Conservation (phyloP, 2,888 invertebrate species). For the Dusona sp. region DNA sequence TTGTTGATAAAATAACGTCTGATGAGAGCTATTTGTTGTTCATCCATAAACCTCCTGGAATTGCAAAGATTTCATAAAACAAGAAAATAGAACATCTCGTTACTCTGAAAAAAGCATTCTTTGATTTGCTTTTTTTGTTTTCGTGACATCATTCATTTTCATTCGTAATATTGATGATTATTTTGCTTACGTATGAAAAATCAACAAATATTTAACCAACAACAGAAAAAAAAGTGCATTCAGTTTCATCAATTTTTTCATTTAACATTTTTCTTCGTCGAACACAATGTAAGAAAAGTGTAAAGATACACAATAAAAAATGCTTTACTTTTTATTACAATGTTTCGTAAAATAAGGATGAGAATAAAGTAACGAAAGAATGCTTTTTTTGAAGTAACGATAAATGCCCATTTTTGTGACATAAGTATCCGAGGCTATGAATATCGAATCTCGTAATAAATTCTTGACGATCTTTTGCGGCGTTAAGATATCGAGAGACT, state of each 20-base stretch:
- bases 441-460: slow-evolving; percentile 49
- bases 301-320: background rate
- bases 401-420: slow-evolving; percentile 20
- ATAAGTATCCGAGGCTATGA: slow-evolving; percentile 61
- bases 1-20: background rate
- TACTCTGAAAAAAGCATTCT: slow-evolving; percentile 2
- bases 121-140: background rate
- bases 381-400: slow-evolving; percentile 29
- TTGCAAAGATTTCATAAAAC: background rate
- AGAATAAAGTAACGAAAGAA: background rate
- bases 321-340: background rate
- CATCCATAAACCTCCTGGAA: background rate
- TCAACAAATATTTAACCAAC: no score
- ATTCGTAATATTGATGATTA: background rate
- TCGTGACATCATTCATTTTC: background rate
- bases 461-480: slow-evolving; percentile 22
- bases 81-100: background rate
- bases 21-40: background rate
- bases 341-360: background rate
- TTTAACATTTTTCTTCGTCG: background rate
- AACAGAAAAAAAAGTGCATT: background rate
- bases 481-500: slow-evolving; percentile 39
- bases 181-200: no score
- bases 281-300: background rate
- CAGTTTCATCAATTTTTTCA: background rate